Evolutionary conservation across 1,140 invertebrate species (phyloP).

Genomic region (Venturia canescens): DNA sequence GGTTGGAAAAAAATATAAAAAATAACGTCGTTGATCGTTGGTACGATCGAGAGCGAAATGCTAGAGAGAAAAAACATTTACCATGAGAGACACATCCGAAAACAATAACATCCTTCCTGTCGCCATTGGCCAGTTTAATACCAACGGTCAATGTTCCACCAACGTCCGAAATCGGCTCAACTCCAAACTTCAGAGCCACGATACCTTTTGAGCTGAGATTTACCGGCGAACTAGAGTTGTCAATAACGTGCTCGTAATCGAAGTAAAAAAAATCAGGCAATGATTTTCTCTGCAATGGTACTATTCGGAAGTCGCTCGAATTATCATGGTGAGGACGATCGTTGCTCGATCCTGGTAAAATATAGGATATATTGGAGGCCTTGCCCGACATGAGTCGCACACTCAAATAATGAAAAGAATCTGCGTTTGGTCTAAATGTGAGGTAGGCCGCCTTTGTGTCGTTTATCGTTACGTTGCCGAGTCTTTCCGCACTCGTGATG

Average conservation of each 20-base stretch:
- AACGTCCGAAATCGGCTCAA: slow-evolving; percentile 83
- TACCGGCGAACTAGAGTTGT: slow-evolving; percentile 78
- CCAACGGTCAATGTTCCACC: slow-evolving; percentile 83
- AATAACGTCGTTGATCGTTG: background rate
- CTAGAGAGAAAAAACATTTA: slow-evolving; percentile 50
- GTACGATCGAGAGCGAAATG: background rate
- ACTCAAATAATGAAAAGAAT: slow-evolving; percentile 78
- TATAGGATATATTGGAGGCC: slow-evolving; percentile 61
- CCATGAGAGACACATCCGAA: slow-evolving; percentile 71
- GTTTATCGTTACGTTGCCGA: slow-evolving; percentile 59
- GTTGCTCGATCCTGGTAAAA: slow-evolving; percentile 43
- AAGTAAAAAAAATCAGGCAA: slow-evolving; percentile 84
- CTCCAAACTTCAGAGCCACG: slow-evolving; percentile 80
- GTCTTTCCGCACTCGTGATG: slow-evolving; percentile 61
- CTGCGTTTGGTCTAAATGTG: slow-evolving; percentile 78
- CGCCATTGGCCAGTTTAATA: slow-evolving; percentile 79
- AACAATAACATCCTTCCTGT: slow-evolving; percentile 66
- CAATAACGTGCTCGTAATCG: slow-evolving; percentile 81
- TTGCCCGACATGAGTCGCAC: slow-evolving; percentile 64
- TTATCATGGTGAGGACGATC: slow-evolving; percentile 50
- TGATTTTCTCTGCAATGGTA: slow-evolving; percentile 81
- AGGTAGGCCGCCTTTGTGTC: slow-evolving; percentile 58
- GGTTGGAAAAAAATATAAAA: background rate
- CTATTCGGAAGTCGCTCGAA: slow-evolving; percentile 66
- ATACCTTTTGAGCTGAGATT: slow-evolving; percentile 81